Evolutionary conservation across 2,888 invertebrate genomes (phyloP).

Genomic region (Phania funesta): DNA sequence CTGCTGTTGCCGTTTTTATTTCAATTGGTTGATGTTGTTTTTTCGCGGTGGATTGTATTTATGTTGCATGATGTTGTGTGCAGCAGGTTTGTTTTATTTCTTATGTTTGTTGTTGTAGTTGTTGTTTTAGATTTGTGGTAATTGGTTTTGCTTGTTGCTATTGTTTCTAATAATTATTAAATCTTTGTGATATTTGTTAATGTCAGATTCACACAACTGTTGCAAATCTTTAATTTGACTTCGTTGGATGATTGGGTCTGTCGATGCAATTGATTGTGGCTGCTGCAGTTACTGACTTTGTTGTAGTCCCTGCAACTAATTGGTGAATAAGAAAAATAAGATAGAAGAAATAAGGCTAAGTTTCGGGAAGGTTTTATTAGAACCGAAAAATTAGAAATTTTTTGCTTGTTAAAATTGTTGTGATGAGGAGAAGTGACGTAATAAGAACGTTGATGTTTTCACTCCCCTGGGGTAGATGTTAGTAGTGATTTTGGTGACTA

Average conservation of each 20-base stretch:
- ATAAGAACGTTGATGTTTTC: too few species aligned
- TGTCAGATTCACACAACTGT: conserved; percentile 65
- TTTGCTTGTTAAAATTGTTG: too few species aligned
- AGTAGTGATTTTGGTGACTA: too few species aligned
- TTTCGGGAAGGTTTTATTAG: too few species aligned
- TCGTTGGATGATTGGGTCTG: conserved; percentile 25
- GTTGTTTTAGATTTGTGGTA: conserved; percentile 46
- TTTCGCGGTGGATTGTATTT: neutral
- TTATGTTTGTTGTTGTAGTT: neutral
- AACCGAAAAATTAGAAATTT: too few species aligned
- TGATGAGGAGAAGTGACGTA: too few species aligned
- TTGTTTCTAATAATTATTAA: conserved; percentile 50
- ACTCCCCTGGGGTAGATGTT: too few species aligned
- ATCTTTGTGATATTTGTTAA: conserved; percentile 63
- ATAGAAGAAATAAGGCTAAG: neutral
- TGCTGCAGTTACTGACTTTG: neutral
- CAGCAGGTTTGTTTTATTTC: conserved; percentile 19
- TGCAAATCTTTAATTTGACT: conserved; percentile 63
- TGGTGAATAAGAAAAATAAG: too few species aligned
- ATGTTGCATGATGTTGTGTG: conserved; percentile 41
- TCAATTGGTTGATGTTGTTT: conserved; percentile 38
- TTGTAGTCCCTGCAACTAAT: neutral
- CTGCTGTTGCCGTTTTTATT: conserved; percentile 31
- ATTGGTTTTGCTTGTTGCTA: conserved; percentile 53
- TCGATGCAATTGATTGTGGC: conserved; percentile 20